Percentiles rank a stretch among this genome's conserved stretches.
Evolutionary conservation across 1,140 invertebrate species (phyloP).

Genomic region (Holcopasites calliopsidis): DNA sequence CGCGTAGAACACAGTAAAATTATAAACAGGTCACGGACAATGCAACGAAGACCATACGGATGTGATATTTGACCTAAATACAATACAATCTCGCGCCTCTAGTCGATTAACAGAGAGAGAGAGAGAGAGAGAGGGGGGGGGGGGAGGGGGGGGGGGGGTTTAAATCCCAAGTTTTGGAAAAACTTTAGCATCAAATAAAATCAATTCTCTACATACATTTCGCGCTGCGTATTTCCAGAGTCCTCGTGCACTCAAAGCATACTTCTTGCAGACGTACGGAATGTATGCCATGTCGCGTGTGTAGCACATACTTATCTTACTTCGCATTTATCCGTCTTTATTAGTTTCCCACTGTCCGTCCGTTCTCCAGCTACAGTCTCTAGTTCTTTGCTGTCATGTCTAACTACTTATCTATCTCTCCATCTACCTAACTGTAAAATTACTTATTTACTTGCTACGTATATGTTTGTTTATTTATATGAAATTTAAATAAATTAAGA

Average conservation of each 20-base stretch:
- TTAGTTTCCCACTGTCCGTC: background rate
- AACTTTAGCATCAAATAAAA: conserved; percentile 24
- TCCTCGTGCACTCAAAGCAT: background rate
- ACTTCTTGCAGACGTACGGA: background rate
- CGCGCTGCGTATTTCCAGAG: conserved; percentile 6
- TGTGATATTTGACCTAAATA: background rate
- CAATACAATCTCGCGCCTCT: background rate
- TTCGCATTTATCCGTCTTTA: background rate
- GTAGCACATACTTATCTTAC: background rate
- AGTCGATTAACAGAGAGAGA: conserved; percentile 44
- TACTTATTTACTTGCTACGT: no score
- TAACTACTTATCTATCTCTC: background rate
- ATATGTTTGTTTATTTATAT: no score
- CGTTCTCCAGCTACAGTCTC: no score
- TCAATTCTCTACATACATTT: conserved; percentile 24
- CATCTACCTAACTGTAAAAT: no score
- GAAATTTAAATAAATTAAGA: conserved; percentile 61
- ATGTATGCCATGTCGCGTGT: background rate
- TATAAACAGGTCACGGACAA: background rate
- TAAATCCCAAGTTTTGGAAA: conserved; percentile 23
- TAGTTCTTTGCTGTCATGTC: no score
- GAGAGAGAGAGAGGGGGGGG: conserved; percentile 13
- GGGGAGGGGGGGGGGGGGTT: background rate
- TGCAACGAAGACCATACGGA: background rate
- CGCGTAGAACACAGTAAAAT: background rate